phyloP scores from a whole-genome alignment of 2,888 invertebrate species.

The Nesidiocoris tenuis region DNA sequence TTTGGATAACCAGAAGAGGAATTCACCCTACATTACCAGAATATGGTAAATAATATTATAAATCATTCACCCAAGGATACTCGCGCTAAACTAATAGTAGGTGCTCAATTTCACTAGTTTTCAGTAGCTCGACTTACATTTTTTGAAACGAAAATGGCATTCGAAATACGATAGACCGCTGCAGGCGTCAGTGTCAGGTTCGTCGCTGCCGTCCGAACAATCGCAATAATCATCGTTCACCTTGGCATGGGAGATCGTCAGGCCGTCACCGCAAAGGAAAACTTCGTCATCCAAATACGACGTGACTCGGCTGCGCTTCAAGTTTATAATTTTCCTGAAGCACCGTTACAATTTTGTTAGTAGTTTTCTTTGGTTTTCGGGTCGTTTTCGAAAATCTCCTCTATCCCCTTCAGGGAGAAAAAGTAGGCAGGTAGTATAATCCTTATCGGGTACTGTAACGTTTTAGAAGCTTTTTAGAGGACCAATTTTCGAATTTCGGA shows the following conservation, averaged over 20 bases:
- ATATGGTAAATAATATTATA: too few relatives aligned
- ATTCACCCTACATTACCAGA: too few relatives aligned
- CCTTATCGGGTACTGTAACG: too few relatives aligned
- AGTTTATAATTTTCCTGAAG: conserved; percentile 17
- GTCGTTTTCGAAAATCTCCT: too few relatives aligned
- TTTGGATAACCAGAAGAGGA: too few relatives aligned
- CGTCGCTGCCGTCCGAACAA: conserved; percentile 83
- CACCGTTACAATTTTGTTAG: background rate
- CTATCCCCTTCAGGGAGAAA: too few relatives aligned
- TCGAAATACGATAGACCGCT: conserved; percentile 58
- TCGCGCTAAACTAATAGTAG: background rate
- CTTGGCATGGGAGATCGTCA: conserved; percentile 65
- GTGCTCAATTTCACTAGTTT: background rate
- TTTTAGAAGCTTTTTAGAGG: too few relatives aligned
- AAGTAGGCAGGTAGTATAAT: too few relatives aligned
- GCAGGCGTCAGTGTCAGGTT: conserved; percentile 87
- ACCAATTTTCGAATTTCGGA: too few relatives aligned
- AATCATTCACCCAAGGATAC: background rate
- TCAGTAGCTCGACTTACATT: too few relatives aligned
- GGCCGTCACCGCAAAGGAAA: conserved; percentile 36
- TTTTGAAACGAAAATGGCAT: conserved; percentile 16
- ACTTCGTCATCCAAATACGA: conserved; percentile 6
- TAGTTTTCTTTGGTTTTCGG: too few relatives aligned
- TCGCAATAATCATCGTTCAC: conserved; percentile 95
- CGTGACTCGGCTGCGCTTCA: conserved; percentile 23